A percentile compares a stretch with the other conserved stretches of the same genome.
These are phyloP conservation scores for Gymnoscopelus microlampas DNA, from an alignment of 2,797 vertebrate species.

Conservation along the genomic window DNA sequence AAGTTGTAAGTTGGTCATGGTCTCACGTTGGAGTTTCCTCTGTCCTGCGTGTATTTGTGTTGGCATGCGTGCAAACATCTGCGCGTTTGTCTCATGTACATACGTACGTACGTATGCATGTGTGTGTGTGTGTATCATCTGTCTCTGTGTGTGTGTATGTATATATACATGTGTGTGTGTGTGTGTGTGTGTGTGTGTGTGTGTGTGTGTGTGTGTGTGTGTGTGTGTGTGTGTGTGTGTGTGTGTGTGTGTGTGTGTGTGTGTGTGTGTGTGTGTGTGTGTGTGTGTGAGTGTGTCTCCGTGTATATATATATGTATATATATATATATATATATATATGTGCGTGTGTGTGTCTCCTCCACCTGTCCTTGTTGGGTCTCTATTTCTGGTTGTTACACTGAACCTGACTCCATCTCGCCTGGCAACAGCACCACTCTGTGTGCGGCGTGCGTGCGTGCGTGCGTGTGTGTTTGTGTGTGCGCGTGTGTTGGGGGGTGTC, in stretches of 20 bases:
- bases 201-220: neutral
- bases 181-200: neutral
- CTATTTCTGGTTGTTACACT: constrained; percentile 61
- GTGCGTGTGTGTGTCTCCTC: constrained; percentile 42
- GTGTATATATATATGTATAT: no score
- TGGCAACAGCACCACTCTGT: constrained; percentile 57
- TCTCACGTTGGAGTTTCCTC: no score
- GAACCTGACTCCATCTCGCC: constrained; percentile 59
- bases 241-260: neutral
- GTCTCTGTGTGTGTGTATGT: neutral
- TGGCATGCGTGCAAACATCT: neutral
- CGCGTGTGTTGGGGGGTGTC: no score
- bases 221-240: neutral
- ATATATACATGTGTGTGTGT: neutral
- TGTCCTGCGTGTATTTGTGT: no score
- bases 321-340: neutral
- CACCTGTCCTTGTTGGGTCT: constrained; percentile 64
- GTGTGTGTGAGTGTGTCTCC: neutral
- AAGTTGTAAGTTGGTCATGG: no score
- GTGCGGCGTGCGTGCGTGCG: neutral
- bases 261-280: neutral
- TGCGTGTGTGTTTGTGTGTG: no score
- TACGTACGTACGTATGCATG: no score
- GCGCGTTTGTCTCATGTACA: neutral
- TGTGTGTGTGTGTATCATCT: neutral